Evolutionary conservation across 2,888 invertebrate genomes (phyloP).

Genomic region (Anarsia innoxiella): DNA sequence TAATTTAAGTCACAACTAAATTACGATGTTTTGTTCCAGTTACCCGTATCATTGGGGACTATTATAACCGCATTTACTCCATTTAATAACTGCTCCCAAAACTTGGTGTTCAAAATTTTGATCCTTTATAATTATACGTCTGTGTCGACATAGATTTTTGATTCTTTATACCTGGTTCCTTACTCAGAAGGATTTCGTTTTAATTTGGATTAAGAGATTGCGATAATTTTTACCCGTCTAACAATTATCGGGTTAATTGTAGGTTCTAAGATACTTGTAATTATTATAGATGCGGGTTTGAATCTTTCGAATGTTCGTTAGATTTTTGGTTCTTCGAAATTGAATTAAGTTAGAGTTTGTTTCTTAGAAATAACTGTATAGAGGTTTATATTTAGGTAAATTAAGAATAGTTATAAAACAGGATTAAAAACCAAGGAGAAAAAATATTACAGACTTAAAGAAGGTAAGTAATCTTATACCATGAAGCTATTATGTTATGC

Average conservation of each 20-base stretch:
- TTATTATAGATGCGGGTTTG: constrained; percentile 3
- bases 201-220: constrained; percentile 44
- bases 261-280: constrained; percentile 24
- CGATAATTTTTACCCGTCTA: constrained; percentile 39
- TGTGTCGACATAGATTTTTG: constrained; percentile 45
- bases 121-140: constrained; percentile 70
- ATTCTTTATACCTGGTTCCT: constrained; percentile 57
- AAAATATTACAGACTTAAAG: no score
- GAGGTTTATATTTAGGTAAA: no score
- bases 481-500: no score
- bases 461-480: no score
- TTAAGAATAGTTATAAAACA: no score
- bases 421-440: no score
- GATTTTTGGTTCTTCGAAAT: no score
- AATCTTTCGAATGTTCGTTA: no score
- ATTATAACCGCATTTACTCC: constrained; percentile 71
- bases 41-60: constrained; percentile 54
- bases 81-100: constrained; percentile 61
- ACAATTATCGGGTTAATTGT: constrained; percentile 40
- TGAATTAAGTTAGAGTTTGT: constrained; percentile 12
- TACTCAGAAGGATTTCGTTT: constrained; percentile 43
- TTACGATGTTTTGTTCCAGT: constrained; percentile 39
- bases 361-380: no score
- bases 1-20: constrained; percentile 37
- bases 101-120: constrained; percentile 44